Percentiles rank a stretch among this genome's conserved stretches.
These are phyloP conservation scores for Myrmophylax atrothorax DNA, from an alignment of 2,113 vertebrate species.

Conservation along the genomic window DNA sequence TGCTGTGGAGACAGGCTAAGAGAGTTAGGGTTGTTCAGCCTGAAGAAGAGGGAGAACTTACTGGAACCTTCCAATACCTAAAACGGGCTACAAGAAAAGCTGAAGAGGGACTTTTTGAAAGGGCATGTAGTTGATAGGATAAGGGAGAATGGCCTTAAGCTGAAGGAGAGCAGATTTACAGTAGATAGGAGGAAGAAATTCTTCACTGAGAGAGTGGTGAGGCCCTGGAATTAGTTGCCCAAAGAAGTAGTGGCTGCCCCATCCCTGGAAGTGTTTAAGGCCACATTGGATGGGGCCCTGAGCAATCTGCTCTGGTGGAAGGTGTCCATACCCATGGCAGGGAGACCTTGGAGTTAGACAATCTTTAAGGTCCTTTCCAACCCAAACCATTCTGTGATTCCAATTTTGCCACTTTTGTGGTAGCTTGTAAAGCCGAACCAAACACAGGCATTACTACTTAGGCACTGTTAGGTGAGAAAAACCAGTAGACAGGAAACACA, in stretches of 20 bases:
- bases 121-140: background rate
- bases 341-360: background rate
- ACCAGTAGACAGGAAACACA: background rate
- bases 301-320: background rate
- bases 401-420: background rate
- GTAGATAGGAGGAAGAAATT: background rate
- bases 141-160: background rate
- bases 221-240: background rate
- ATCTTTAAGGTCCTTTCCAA: background rate
- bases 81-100: background rate
- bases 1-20: background rate
- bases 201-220: background rate
- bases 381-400: background rate
- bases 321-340: background rate
- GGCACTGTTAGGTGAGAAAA: background rate
- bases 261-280: background rate
- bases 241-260: background rate
- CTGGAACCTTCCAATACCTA: background rate
- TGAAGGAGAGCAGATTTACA: background rate
- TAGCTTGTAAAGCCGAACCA: background rate
- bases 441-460: fast-evolving
- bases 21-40: background rate
- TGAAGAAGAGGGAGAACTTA: background rate
- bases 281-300: background rate
- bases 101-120: background rate